Base-by-base conservation (phyloP, 2,888 invertebrate species). In the Agrotis exclamationis region DNA sequence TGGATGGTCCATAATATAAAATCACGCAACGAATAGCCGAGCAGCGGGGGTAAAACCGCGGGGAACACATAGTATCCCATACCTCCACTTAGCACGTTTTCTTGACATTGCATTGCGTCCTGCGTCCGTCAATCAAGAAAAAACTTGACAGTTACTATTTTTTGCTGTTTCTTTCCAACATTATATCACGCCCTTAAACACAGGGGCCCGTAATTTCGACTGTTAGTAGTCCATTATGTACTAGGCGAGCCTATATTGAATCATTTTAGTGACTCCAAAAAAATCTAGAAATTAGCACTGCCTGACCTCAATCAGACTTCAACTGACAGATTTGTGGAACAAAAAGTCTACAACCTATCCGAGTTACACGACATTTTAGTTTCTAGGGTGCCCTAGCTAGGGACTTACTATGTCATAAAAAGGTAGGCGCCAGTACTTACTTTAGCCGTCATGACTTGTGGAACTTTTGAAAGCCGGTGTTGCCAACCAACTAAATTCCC, bases 381-480 rank as follows among this genome's bases (percentile, higher is more conserved):
- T 22, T 24, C 39, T 47, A n/a, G 11, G 7, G 20, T 44, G 16
- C 3, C 22, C 7, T 2, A 14, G 16, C 3, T 20, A 45, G 1
- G 11, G 18, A 14, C 14, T 48, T 50, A 24, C 6, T 33, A 22
- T 39, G 5, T 69, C 5, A 14, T 14, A 1, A 24, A n/a, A 28
- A 51, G n/a, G 50, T 22, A 33, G 2, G 18, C 9, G 5, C 16
- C 7, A 16, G 16, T 44, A n/a, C n/a, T n/a, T 39, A n/a, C 20
- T 44, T 1, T 14, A 48, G 18, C n/a, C 14, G 59, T 39, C 54
- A 70, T 70, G 58, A 50, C 44, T 57, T 14, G 48, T 53, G 53
- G 13, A 58, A 45, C 44, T 33, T 7, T 45, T 65, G 45, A 79
- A 72, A 76, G 62, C 65, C 33, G 18, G 62, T 78, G 59, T 78